Evolutionary conservation across 2,797 vertebrate genomes (phyloP), one percentile per base, ranked within the genome.

Genomic region (Sparus aurata): DNA sequence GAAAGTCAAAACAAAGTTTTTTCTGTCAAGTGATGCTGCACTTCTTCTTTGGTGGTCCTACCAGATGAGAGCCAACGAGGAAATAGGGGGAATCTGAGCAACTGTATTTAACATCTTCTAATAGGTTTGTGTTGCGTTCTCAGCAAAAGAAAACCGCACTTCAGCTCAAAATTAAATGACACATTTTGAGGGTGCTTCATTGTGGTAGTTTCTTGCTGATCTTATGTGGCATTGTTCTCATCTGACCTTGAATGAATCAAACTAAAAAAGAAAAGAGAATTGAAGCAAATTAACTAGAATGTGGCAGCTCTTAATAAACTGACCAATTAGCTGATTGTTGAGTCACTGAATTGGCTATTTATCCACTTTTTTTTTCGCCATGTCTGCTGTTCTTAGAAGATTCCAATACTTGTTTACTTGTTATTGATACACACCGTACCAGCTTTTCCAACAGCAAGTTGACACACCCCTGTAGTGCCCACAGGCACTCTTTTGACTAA

Each of bases 21-120:
- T 69, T 79, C 68, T 75, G 47, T 76, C 66, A 52, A 83, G 67
- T 80, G 77, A 85, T 75, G 80, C 73, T 65, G 69, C 49, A 41
- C 71, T 49, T 72, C 80, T 68, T 84, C 86, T 79, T 72, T 79
- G 87, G 87, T 89, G 89, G 82, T 79, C 86, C 73, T 7, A 72
- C 23, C 59, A 60, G 41, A 9, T 43, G 22, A 72, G 52, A 70
- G 30, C 71, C 76, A 58, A 10, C 4, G 15, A 57, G 53, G 55
- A 80, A 84, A 69, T 0, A 4, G 5, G 55, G 55, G 57, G 46
- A 85, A 65, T 69, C 59, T 61, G 68, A 77, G 67, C 55, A 73
- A 72, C 59, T 69, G 83, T 64, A 43, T 77, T 85, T 79, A 41
- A 57, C 41, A 54, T 86, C 12, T 38, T 71, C 53, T 79, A 69